phyloP scores from a whole-genome alignment of 2,113 vertebrate species.

The Canis aureus region DNA sequence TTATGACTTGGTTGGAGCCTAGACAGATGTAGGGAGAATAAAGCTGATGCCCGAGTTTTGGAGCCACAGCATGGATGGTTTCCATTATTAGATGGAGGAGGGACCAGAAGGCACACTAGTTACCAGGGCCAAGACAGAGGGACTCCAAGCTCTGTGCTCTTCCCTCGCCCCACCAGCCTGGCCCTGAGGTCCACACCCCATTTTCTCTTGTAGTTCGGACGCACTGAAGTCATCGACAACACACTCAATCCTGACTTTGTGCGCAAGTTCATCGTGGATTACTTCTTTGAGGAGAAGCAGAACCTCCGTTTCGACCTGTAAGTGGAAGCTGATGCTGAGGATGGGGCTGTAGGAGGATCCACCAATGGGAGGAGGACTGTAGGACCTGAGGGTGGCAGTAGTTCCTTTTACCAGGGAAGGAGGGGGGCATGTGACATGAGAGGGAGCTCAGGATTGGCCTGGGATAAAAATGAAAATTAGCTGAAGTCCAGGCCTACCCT shows the following conservation, averaged over 20 bases:
- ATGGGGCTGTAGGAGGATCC: background rate
- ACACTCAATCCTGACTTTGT: conserved; percentile 96
- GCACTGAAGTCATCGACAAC: conserved; percentile 97
- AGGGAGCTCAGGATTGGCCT: background rate
- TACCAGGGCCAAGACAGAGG: accelerated
- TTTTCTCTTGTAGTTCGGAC: conserved; percentile 91
- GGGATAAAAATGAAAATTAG: background rate
- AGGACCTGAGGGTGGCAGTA: background rate
- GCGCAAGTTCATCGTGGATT: conserved; percentile 96
- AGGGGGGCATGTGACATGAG: background rate
- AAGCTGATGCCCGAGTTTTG: no score
- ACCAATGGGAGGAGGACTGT: accelerated
- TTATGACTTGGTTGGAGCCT: background rate
- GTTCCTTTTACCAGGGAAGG: background rate
- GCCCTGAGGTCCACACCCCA: accelerated
- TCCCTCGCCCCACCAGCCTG: no score
- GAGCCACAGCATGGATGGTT: accelerated
- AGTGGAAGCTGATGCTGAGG: conserved; percentile 81
- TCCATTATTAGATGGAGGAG: no score
- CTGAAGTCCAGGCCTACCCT: background rate
- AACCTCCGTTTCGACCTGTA: conserved; percentile 98
- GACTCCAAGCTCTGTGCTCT: background rate
- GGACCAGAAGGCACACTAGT: no score
- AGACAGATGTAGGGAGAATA: background rate
- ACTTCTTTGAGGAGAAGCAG: conserved; percentile 98